Conservation (phyloP, 92 coral and sea anemone genomes). For the Umimayanthus kanabou region DNA sequence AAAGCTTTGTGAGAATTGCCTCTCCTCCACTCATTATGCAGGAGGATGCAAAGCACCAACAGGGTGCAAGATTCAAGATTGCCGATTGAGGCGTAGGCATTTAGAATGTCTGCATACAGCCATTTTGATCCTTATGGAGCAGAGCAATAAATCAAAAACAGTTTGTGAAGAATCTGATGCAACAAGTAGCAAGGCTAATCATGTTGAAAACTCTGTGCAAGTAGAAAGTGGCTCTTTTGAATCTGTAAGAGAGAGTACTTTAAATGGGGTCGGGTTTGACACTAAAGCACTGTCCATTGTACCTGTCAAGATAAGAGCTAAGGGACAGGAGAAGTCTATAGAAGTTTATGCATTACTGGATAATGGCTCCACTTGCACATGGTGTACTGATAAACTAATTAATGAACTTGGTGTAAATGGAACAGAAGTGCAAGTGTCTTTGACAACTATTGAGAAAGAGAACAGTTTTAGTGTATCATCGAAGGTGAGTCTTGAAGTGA, state of each 20-base stretch:
- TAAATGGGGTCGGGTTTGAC: slow-evolving; percentile 35
- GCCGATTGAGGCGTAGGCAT: slow-evolving; percentile 53
- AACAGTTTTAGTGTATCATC: slow-evolving; percentile 40
- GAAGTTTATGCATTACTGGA: slow-evolving; percentile 55
- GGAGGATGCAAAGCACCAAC: slow-evolving; percentile 48
- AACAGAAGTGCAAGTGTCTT: slow-evolving; percentile 44
- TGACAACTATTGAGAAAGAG: slow-evolving; percentile 57
- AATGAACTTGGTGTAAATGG: slow-evolving; percentile 51
- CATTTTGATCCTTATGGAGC: slow-evolving; percentile 25
- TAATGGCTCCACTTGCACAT: slow-evolving; percentile 62
- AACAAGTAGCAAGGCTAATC: neutral
- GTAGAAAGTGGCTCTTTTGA: slow-evolving; percentile 37
- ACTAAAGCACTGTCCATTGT: slow-evolving; percentile 56
- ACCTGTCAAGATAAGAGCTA: slow-evolving; percentile 63
- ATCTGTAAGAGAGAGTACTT: too few species aligned
- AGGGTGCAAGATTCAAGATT: slow-evolving; percentile 43
- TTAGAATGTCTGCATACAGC: slow-evolving; percentile 55
- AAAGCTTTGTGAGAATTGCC: slow-evolving; percentile 59
- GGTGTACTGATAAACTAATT: slow-evolving; percentile 51
- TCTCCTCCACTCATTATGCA: slow-evolving; percentile 54
- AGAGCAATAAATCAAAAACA: slow-evolving; percentile 13
- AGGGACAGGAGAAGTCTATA: slow-evolving; percentile 43
- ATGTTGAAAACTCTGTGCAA: slow-evolving; percentile 35
- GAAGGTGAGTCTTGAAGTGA: slow-evolving; percentile 54
- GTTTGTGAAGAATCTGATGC: slow-evolving; percentile 33